Evolutionary conservation across 2,888 invertebrate species (phyloP).

Genomic region (Physocephala rufipes): DNA sequence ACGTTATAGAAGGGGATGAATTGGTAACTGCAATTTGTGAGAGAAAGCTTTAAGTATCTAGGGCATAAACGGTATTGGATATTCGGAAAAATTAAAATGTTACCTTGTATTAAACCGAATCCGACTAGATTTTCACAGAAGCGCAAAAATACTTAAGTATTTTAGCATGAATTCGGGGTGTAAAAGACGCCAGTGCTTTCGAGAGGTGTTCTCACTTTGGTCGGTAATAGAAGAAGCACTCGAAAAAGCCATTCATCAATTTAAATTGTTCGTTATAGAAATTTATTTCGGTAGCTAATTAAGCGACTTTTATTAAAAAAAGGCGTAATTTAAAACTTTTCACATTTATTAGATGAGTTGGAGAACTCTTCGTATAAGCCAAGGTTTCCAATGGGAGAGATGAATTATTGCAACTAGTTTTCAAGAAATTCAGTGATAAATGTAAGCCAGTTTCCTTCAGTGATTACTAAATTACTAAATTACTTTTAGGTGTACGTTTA

Average conservation of each 20-base stretch:
- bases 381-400: background rate
- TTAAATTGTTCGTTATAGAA: constrained; percentile 9
- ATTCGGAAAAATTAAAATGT: background rate
- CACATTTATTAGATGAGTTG: background rate
- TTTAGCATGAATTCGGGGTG: background rate
- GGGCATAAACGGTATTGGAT: background rate
- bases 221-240: background rate
- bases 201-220: background rate
- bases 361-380: background rate
- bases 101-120: constrained; percentile 21
- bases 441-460: no score
- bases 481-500: no score
- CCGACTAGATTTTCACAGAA: constrained; percentile 33
- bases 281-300: constrained; percentile 22
- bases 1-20: background rate
- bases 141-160: constrained; percentile 9
- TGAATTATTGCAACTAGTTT: no score
- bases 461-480: no score
- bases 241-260: constrained; percentile 11
- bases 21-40: background rate
- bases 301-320: background rate
- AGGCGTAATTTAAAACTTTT: constrained; percentile 9
- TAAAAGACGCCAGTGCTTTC: background rate
- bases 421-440: no score
- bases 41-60: background rate